Evolutionary conservation across 2,113 vertebrate species (phyloP), one percentile per base, ranked within the genome.

Genomic region (Pomatorhinus ruficollis): DNA sequence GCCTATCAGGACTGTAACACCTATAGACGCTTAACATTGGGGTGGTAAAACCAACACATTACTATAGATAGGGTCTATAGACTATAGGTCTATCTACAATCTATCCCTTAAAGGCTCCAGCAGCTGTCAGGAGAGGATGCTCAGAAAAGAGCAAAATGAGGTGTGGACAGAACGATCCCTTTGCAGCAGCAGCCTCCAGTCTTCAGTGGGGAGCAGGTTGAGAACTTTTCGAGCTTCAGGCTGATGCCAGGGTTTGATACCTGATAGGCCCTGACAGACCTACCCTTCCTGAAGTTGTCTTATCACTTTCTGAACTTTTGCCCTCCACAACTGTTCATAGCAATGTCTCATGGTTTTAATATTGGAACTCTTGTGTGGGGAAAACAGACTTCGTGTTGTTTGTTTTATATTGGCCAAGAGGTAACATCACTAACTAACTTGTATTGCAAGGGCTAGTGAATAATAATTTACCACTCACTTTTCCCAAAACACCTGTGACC

Each of bases 271-370:
- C 22, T 80, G 75, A 90, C 85, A 95, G 82, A 91, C 63, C 45
- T 85, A 49, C 49, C 66, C 45, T 95, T 92, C 94, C 83, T 85
- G 75, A 92, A 57, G 45, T 33, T 77, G 37, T 50, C 79, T 94
- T 42, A 86, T 15, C 28, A 42, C 59, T 94, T 94, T 42, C 75
- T 90, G 94, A 94, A 93, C 82, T 92, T 95, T 54, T 70, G 54
- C 66, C 68, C 88, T 83, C 61, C 59, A 9, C 31, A 57, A n/a
- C 15, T 66, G 27, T 72, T 92, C 42, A 31, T 7, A 89, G 57
- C 61, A 75, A 45, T 35, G 66, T 57, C 40, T 89, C 31, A 16
- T 3, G 2, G 37, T 50, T 93, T 83, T 66, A 83, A 57, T 83
- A 57, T 8, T 3, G 3, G 39, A 76, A 77, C 23, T 76, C 12